Percentiles rank a stretch among this genome's conserved stretches.
phyloP scores from a whole-genome alignment of 2,113 vertebrate genomes.

The Probosciger aterrimus region DNA sequence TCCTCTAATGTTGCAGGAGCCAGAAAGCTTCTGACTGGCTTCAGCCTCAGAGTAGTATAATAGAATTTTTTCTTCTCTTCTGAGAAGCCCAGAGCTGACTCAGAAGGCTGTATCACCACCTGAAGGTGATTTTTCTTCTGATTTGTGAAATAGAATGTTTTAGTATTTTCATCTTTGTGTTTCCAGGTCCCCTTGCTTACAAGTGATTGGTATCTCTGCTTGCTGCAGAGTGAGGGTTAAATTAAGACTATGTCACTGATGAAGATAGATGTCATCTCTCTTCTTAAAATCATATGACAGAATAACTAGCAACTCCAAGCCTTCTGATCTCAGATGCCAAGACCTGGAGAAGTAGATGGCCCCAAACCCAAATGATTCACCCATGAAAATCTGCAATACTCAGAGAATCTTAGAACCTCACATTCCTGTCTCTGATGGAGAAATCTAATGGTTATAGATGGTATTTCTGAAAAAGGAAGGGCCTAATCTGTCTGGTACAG shows the following conservation, averaged over 20 bases:
- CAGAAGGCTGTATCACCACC: too few relatives aligned
- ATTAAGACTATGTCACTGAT: not conserved
- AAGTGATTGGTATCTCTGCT: not conserved
- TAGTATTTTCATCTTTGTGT: not conserved
- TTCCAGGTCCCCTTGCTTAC: not conserved
- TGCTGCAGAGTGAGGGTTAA: not conserved
- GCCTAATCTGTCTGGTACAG: not conserved
- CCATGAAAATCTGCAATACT: not conserved
- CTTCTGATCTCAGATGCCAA: not conserved
- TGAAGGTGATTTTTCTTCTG: not conserved
- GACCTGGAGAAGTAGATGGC: not conserved
- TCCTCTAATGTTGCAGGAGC: not conserved
- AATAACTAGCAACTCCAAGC: not conserved
- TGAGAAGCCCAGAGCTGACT: not conserved
- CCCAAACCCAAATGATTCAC: not conserved
- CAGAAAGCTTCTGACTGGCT: not conserved
- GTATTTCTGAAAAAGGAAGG: not conserved
- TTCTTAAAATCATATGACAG: not conserved
- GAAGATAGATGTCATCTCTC: not conserved
- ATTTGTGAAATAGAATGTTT: not conserved
- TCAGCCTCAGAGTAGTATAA: not conserved
- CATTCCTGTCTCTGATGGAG: not conserved
- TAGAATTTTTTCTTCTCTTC: not conserved
- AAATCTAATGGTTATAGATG: not conserved
- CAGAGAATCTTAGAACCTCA: not conserved